Evolutionary conservation across 1,140 invertebrate genomes (phyloP), one percentile per base, ranked within the genome.

Genomic region (Sycophaga agraensis): DNA sequence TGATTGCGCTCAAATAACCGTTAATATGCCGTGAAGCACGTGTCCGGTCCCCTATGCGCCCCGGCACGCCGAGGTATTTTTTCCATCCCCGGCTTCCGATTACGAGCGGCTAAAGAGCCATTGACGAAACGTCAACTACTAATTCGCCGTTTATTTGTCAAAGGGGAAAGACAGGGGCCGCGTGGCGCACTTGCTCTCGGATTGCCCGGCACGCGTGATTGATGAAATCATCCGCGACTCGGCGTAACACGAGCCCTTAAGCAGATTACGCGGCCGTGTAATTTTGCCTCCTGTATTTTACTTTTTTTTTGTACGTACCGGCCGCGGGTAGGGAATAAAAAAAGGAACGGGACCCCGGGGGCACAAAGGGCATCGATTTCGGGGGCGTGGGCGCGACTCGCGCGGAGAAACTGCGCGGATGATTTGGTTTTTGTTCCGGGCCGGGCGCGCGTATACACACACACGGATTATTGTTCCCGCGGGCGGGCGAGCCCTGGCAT

Each of bases 171-270:
- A 17, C 12, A 0, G 6, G 4, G 31, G 5, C 14, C 34, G 45
- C 26, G 26, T 51, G 26, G 28, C n/a, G n/a, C 49, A 39, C 24
- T 31, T 51, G 16, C 40, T 28, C 21, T 39, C 22, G 1, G 22
- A 4, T 4, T 31, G 24, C 26, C 45, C 6, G 45, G 9, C 17
- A 2, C 14, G 21, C 22, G 19, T 63, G 61, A 63, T 63, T 63
- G 61, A 63, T 63, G 61, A 63, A 63, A 63, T 63, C 24, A 62
- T 49, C 50, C 46, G 22, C 35, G 28, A 56, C 42, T 63, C 31
- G 16, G 2, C 34, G 7, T n/a, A n/a, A n/a, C n/a, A n/a, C 1
- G 40, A 42, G 19, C n/a, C 12, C 12, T 14, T 22, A 51, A 42
- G 48, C 37, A 42, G 57, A 59, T 59, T 59, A 59, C 35, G 12